These are phyloP conservation scores for Hypomecis atomaria DNA, from an alignment of 2,888 invertebrate species.

Conservation along the genomic window DNA sequence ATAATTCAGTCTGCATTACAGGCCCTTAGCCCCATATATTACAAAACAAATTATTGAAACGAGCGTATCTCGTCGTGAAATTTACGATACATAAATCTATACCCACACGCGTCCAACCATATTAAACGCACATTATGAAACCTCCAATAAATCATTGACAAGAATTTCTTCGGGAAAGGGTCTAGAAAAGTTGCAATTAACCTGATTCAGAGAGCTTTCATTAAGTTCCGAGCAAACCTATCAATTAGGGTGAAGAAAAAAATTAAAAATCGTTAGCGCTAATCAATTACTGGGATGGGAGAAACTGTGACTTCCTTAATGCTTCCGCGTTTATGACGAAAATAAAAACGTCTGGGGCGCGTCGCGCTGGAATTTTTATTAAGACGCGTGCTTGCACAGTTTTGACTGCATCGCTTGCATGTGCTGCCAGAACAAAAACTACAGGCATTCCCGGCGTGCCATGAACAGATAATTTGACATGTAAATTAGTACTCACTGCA, in stretches of 20 bases:
- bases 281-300: slow-evolving; percentile 23
- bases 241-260: slow-evolving; percentile 48
- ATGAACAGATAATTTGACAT: neutral
- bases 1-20: slow-evolving; percentile 15
- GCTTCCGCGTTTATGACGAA: slow-evolving; percentile 37
- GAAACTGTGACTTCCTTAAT: slow-evolving; percentile 39
- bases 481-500: neutral
- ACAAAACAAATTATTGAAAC: slow-evolving; percentile 38
- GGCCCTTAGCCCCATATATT: slow-evolving; percentile 37
- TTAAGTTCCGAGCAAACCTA: slow-evolving; percentile 44
- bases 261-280: slow-evolving; percentile 43
- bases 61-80: slow-evolving; percentile 34
- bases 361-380: slow-evolving; percentile 37
- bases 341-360: slow-evolving; percentile 29
- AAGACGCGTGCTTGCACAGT: slow-evolving; percentile 23
- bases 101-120: slow-evolving; percentile 45
- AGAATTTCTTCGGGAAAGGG: slow-evolving; percentile 38
- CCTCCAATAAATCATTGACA: slow-evolving; percentile 41
- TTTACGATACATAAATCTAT: slow-evolving; percentile 57
- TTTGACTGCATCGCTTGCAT: slow-evolving; percentile 30
- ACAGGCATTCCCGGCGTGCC: neutral
- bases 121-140: slow-evolving; percentile 41
- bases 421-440: slow-evolving; percentile 1
- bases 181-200: slow-evolving; percentile 55
- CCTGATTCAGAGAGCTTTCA: slow-evolving; percentile 48